Conservation (phyloP, 2,113 vertebrate genomes). For the Tympanuchus pallidicinctus region DNA sequence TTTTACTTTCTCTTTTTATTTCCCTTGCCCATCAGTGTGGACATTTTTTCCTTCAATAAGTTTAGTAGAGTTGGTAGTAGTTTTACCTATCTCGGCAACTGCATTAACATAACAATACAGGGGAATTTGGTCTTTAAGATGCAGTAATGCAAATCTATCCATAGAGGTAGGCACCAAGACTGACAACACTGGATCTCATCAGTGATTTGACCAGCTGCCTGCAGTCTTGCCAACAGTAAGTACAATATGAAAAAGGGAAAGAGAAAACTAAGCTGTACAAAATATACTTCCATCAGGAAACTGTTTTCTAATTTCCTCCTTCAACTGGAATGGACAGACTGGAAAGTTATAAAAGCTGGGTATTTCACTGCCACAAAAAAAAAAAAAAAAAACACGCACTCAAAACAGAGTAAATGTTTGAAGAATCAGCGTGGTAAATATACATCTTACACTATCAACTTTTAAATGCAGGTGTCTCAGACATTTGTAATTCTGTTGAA, state of each 20-base stretch:
- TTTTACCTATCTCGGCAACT: neutral
- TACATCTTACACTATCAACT: neutral
- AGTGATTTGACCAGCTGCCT: neutral
- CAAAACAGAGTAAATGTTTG: rapidly evolving
- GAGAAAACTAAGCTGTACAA: neutral
- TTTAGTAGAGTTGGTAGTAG: neutral
- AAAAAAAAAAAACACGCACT: rapidly evolving
- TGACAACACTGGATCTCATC: neutral
- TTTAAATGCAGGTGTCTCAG: neutral
- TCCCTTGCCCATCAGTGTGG: neutral
- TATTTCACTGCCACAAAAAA: neutral
- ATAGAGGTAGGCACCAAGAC: neutral
- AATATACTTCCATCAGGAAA: neutral
- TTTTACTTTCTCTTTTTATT: neutral
- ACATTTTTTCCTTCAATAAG: neutral
- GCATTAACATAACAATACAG: neutral
- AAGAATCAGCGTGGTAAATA: neutral
- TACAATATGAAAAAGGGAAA: neutral
- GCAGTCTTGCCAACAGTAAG: neutral
- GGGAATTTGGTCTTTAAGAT: neutral
- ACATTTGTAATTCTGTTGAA: neutral
- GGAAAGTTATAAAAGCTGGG: neutral
- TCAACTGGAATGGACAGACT: neutral
- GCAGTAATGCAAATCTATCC: neutral
- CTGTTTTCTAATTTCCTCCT: neutral